phyloP scores from a whole-genome alignment of 2,888 invertebrate species.

The Mimas tiliae region DNA sequence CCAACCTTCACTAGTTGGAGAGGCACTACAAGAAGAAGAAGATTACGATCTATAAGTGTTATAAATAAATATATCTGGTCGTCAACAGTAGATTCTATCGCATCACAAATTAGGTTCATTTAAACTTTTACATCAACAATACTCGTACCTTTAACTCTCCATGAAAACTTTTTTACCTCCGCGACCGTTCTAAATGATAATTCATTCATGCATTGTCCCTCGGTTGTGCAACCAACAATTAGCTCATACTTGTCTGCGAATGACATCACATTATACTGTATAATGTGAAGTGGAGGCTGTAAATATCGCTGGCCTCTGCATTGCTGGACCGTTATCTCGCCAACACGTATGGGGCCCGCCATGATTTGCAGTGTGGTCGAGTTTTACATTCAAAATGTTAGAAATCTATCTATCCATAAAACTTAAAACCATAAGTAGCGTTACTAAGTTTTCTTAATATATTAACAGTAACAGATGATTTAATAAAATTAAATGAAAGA shows the following conservation, averaged over 20 bases:
- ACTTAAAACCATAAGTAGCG: no score
- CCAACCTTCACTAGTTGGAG: no score
- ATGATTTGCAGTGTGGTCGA: neutral
- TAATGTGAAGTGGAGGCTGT: slow-evolving; percentile 25
- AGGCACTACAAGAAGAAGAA: no score
- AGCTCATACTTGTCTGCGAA: slow-evolving; percentile 54
- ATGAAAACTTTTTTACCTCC: slow-evolving; percentile 7
- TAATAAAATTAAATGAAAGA: no score
- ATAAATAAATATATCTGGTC: no score
- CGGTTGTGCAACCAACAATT: slow-evolving; percentile 64
- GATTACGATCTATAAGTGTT: no score
- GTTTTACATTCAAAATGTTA: neutral
- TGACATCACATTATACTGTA: slow-evolving; percentile 39
- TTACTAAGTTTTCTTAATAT: no score
- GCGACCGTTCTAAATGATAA: slow-evolving; percentile 50
- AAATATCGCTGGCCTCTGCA: slow-evolving; percentile 17
- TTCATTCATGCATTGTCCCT: slow-evolving; percentile 59
- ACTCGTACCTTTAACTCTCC: slow-evolving; percentile 1
- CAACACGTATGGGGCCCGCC: slow-evolving; percentile 1
- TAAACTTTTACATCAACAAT: neutral
- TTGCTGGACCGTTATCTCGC: slow-evolving; percentile 7
- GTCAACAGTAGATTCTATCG: no score
- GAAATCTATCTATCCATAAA: no score
- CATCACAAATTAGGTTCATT: neutral
- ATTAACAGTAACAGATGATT: no score